These are phyloP conservation scores for Onthophagus sagittarius DNA, from an alignment of 2,888 invertebrate species.

Conservation along the genomic window DNA sequence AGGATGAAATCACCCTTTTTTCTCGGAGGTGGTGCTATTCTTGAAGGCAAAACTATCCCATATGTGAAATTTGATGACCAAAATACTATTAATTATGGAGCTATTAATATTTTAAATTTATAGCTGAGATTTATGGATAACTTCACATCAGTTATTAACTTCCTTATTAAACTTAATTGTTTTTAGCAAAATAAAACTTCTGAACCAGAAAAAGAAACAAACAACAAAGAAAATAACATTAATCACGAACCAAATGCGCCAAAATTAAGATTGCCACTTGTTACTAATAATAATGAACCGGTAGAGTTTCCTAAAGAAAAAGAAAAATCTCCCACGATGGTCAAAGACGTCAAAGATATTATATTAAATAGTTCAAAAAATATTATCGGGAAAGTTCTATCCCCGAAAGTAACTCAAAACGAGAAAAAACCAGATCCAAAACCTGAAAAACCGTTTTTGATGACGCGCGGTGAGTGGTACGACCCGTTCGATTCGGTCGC, in stretches of 20 bases:
- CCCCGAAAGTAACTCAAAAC: slow-evolving; percentile 66
- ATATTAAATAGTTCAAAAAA: slow-evolving; percentile 67
- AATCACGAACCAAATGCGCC: slow-evolving; percentile 30
- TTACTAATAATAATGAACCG: slow-evolving; percentile 36
- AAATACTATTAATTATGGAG: too few relatives aligned
- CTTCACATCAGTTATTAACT: too few relatives aligned
- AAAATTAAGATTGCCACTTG: slow-evolving; percentile 41
- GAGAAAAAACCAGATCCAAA: slow-evolving; percentile 46
- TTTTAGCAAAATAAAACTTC: slow-evolving; percentile 21
- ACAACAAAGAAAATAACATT: slow-evolving; percentile 33
- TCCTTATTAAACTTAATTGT: too few relatives aligned
- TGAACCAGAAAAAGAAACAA: slow-evolving; percentile 36
- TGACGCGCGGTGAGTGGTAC: slow-evolving; percentile 80
- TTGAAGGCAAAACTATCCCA: too few relatives aligned
- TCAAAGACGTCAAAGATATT: slow-evolving; percentile 69
- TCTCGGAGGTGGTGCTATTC: too few relatives aligned
- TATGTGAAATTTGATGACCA: too few relatives aligned
- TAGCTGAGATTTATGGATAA: too few relatives aligned
- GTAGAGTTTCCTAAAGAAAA: slow-evolving; percentile 29
- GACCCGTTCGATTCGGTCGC: slow-evolving; percentile 92
- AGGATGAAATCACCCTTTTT: too few relatives aligned
- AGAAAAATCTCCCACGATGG: slow-evolving; percentile 56
- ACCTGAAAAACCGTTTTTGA: slow-evolving; percentile 52
- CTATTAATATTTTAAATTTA: too few relatives aligned
- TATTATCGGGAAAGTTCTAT: slow-evolving; percentile 69